Percentiles rank a stretch among this genome's conserved stretches.
phyloP scores from a whole-genome alignment of 2,113 vertebrate genomes.

The Notiomystis cincta region DNA sequence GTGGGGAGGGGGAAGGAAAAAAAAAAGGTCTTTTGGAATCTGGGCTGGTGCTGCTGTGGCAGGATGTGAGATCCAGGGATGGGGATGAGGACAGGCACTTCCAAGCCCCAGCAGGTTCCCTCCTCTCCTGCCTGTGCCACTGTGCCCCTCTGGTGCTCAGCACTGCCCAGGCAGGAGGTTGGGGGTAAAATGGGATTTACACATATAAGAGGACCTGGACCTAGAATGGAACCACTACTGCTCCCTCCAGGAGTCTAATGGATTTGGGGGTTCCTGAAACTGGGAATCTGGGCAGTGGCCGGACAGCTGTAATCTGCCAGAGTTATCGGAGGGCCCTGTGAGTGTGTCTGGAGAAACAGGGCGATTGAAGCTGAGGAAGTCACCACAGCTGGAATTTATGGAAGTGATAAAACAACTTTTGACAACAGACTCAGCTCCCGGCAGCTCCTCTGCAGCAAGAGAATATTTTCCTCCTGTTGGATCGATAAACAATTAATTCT shows the following conservation, averaged over 20 bases:
- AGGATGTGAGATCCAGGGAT: not conserved
- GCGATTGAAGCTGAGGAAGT: not conserved
- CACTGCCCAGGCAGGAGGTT: not conserved
- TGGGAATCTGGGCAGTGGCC: not conserved
- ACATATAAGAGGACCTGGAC: rapidly evolving
- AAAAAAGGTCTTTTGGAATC: not conserved
- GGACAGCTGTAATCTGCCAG: not conserved
- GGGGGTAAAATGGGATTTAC: not conserved
- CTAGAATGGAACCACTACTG: rapidly evolving
- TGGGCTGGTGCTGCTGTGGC: not conserved
- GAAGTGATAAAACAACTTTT: conserved; percentile 44
- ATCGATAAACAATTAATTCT: conserved; percentile 64
- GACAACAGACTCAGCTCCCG: not conserved
- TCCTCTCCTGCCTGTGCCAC: not conserved
- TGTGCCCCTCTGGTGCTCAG: not conserved
- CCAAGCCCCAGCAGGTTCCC: not conserved
- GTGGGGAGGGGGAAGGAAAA: too few species aligned
- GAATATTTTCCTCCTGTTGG: conserved; percentile 26
- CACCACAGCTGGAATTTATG: not conserved
- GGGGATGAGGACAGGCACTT: not conserved
- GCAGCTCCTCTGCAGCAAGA: not conserved
- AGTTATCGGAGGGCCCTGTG: rapidly evolving
- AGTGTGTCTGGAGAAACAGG: rapidly evolving
- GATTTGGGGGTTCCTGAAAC: not conserved
- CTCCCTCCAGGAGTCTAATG: not conserved